Conservation (phyloP, 2,113 vertebrate species). For the Amia ocellicauda region DNA sequence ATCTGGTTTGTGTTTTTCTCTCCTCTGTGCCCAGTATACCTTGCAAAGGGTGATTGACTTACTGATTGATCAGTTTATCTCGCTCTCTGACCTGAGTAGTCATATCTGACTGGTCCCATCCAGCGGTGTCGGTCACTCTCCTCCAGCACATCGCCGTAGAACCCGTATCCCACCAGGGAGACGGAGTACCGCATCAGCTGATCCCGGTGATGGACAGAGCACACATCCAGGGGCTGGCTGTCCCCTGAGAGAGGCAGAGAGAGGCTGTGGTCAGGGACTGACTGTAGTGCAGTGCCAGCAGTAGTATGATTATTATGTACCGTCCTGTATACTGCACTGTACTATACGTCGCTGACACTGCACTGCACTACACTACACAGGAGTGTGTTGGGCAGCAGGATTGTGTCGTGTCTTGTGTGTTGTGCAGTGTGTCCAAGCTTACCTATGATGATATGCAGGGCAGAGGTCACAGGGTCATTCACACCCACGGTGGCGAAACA, state of each 20-base stretch:
- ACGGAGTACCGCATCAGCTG: constrained; percentile 63
- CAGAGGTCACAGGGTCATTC: constrained; percentile 68
- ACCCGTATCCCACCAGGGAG: constrained; percentile 75
- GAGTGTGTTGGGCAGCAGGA: too few species aligned
- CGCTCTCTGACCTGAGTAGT: constrained; percentile 60
- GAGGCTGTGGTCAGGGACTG: not conserved
- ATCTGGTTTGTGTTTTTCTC: too few species aligned
- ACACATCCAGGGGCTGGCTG: constrained; percentile 78
- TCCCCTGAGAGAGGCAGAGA: constrained; percentile 58
- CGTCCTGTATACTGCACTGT: not conserved
- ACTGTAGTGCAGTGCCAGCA: too few species aligned
- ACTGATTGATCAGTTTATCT: too few species aligned
- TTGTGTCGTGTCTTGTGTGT: too few species aligned
- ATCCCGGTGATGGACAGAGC: constrained; percentile 63
- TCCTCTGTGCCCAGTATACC: too few species aligned
- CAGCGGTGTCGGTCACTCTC: constrained; percentile 74
- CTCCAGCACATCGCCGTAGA: constrained; percentile 73
- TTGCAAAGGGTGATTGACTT: too few species aligned
- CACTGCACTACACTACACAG: too few species aligned
- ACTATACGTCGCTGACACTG: too few species aligned
- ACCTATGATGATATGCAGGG: constrained; percentile 75
- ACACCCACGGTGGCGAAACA: constrained; percentile 73
- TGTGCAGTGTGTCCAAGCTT: constrained; percentile 17
- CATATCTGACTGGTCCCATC: constrained; percentile 76
- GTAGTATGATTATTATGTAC: too few species aligned